Evolutionary conservation across 2,113 vertebrate genomes (phyloP).

Genomic region (Ardeotis arabs): DNA sequence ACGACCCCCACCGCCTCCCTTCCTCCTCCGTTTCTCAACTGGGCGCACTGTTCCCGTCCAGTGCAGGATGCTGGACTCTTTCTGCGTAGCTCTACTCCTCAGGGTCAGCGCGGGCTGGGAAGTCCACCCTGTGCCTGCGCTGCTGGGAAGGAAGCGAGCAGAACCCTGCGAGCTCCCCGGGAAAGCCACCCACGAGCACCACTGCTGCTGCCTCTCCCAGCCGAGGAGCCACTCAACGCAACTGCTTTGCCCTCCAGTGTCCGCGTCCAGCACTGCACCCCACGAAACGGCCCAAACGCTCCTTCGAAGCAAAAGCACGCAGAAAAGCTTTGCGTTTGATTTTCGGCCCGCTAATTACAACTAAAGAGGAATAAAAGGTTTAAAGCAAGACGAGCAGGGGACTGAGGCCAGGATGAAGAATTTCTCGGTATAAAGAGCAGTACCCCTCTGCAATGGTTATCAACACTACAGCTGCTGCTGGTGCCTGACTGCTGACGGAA

Average conservation of each 20-base stretch:
- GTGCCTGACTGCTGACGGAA: not conserved
- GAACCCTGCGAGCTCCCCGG: not conserved
- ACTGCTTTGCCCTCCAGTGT: conserved; percentile 48
- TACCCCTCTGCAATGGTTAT: not conserved
- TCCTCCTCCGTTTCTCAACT: not conserved
- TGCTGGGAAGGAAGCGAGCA: not conserved
- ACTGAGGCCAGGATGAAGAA: not conserved
- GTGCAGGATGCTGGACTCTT: not conserved
- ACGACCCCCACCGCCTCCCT: not conserved
- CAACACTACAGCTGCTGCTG: not conserved
- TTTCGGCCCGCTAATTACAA: not conserved
- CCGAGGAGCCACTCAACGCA: not conserved
- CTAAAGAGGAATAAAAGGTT: not conserved
- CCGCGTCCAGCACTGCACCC: not conserved
- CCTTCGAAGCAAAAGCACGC: not conserved
- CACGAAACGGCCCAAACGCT: fast-evolving
- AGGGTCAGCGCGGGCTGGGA: not conserved
- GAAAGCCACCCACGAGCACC: not conserved
- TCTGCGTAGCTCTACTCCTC: not conserved
- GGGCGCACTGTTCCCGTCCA: not conserved
- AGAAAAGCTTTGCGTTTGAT: not conserved
- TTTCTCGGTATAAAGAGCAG: not conserved
- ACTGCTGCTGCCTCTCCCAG: not conserved
- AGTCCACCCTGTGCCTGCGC: not conserved
- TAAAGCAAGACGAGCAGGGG: not conserved